A percentile compares a stretch with the other conserved stretches of the same genome.
Conservation (phyloP, 2,113 vertebrate genomes). For the Nothocercus julius region DNA sequence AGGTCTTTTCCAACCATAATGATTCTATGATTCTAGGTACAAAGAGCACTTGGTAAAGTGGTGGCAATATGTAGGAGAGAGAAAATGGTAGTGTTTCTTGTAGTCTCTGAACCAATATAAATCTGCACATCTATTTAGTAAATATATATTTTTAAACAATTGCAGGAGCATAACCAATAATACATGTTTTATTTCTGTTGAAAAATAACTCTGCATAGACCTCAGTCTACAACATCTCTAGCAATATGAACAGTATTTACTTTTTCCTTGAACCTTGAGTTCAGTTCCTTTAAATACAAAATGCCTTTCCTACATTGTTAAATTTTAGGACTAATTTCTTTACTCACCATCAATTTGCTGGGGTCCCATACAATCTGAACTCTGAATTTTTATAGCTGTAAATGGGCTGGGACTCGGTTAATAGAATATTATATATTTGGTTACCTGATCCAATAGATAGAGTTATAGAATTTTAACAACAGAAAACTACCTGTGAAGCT, state of each 20-base stretch:
- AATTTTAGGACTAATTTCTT: background rate
- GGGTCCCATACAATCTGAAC: background rate
- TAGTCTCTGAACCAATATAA: background rate
- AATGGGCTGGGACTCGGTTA: background rate
- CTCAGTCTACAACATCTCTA: background rate
- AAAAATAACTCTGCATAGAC: background rate
- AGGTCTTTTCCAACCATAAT: too few species aligned
- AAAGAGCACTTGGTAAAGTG: background rate
- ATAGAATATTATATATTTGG: background rate
- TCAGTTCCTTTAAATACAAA: background rate
- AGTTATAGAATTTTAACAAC: conserved; percentile 1
- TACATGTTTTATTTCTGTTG: background rate
- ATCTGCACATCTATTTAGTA: background rate
- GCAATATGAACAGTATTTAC: background rate
- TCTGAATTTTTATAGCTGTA: background rate
- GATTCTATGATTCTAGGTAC: too few species aligned
- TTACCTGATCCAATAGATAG: background rate
- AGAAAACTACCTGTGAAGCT: conserved; percentile 27
- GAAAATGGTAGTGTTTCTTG: fast-evolving
- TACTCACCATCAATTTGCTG: background rate
- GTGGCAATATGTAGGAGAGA: background rate
- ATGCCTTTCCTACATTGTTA: background rate
- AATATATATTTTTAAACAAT: background rate
- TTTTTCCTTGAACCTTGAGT: background rate
- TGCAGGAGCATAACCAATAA: background rate